These are phyloP conservation scores for Labroides dimidiatus DNA, from an alignment of 2,797 vertebrate species.

Conservation along the genomic window DNA sequence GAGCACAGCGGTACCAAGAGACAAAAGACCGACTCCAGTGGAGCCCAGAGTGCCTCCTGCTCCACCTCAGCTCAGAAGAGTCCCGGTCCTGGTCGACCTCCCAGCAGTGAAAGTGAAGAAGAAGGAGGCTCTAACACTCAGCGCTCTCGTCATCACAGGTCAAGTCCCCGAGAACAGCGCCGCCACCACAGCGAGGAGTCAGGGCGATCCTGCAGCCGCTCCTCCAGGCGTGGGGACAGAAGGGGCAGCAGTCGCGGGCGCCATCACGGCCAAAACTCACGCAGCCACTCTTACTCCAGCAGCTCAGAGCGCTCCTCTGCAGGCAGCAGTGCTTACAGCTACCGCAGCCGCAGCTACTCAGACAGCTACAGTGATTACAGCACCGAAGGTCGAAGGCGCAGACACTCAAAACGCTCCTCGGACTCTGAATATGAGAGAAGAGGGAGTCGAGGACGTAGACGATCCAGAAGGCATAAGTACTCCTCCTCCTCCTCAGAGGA, in stretches of 20 bases:
- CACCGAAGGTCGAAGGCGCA: conserved; percentile 82
- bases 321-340: conserved; percentile 90
- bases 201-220: conserved; percentile 89
- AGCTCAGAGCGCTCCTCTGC: conserved; percentile 93
- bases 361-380: conserved; percentile 97
- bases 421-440: conserved; percentile 92
- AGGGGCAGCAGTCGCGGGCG: conserved; percentile 84
- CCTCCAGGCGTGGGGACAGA: conserved; percentile 83
- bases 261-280: conserved; percentile 85
- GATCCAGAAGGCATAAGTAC: conserved; percentile 90
- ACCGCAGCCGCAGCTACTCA: conserved; percentile 91
- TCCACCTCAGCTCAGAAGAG: conserved; percentile 83
- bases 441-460: conserved; percentile 82
- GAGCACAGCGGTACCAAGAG: conserved; percentile 87
- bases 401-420: conserved; percentile 89
- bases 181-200: conserved; percentile 94
- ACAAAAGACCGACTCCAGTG: conserved; percentile 82
- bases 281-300: conserved; percentile 91
- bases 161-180: conserved; percentile 80
- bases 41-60: conserved; percentile 79
- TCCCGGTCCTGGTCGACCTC: conserved; percentile 79
- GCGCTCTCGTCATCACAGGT: conserved; percentile 86
- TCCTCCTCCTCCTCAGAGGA: conserved; percentile 90
- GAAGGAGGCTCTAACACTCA: conserved; percentile 84
- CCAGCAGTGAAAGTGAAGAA: conserved; percentile 93